A percentile compares a stretch with the other conserved stretches of the same genome.
Conservation (phyloP, 2,113 vertebrate genomes). For the Microcebus griseorufus region DNA sequence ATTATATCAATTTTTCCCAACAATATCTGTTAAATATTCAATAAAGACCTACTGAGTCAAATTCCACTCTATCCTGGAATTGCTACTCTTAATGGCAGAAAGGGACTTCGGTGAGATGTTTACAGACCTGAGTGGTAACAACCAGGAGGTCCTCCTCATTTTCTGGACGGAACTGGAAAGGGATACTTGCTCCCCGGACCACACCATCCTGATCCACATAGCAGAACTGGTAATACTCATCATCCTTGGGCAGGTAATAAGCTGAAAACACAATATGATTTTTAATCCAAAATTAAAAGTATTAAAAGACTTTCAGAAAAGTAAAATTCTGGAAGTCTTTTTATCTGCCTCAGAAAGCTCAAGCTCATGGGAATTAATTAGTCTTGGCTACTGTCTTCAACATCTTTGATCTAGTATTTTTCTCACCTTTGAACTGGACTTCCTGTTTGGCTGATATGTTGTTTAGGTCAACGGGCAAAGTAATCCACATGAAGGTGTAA, state of each 20-base stretch:
- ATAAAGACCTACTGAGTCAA: neutral
- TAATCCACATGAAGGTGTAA: conserved; percentile 85
- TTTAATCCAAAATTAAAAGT: neutral
- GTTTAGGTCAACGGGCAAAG: neutral
- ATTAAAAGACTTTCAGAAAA: neutral
- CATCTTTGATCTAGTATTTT: neutral
- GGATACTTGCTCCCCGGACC: conserved; percentile 82
- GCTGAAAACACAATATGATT: conserved; percentile 73
- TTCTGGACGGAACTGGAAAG: conserved; percentile 84
- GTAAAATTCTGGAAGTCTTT: neutral
- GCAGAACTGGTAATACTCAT: conserved; percentile 88
- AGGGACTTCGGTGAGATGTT: neutral
- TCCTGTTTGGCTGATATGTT: neutral
- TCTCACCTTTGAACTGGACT: conserved; percentile 85
- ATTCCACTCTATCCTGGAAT: neutral
- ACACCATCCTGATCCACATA: conserved; percentile 83
- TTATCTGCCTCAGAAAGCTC: neutral
- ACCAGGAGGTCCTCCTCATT: conserved; percentile 83
- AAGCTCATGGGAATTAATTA: neutral
- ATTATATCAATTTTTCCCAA: neutral
- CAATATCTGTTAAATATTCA: neutral
- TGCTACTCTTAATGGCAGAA: neutral
- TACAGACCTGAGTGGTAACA: conserved; percentile 82
- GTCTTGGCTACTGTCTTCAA: neutral
- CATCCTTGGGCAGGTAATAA: conserved; percentile 86